Conservation (phyloP, 30 jellyfish, hydroid and myxozoan species). For the Turritopsis rubra region DNA sequence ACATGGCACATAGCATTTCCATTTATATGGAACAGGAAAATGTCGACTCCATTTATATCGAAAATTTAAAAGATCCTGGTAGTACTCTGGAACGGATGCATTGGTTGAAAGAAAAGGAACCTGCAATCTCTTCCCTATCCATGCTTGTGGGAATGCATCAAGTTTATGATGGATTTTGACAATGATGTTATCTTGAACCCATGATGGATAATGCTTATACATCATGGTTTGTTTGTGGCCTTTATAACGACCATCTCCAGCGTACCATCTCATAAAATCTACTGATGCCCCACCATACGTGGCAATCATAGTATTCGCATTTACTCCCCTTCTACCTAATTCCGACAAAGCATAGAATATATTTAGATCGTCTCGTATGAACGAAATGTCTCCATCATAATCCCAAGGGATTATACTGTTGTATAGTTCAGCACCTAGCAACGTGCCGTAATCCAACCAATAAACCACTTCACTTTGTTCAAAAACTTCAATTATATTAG, state of each 20-base stretch:
- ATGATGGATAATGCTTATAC: conserved; percentile 58
- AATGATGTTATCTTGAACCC: conserved; percentile 44
- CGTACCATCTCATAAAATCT: conserved; percentile 74
- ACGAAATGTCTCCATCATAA: conserved; percentile 78
- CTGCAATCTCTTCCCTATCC: conserved; percentile 40
- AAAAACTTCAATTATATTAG: background rate
- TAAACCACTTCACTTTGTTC: conserved; percentile 4
- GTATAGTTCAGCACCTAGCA: conserved; percentile 67
- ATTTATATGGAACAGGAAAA: conserved; percentile 52
- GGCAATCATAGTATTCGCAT: conserved; percentile 79
- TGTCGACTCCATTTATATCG: conserved; percentile 45
- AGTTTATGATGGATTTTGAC: conserved; percentile 46
- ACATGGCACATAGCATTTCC: conserved; percentile 82
- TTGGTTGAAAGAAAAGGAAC: conserved; percentile 24
- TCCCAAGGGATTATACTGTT: conserved; percentile 79
- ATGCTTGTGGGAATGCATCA: conserved; percentile 52
- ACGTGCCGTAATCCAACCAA: conserved; percentile 57
- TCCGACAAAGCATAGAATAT: conserved; percentile 29
- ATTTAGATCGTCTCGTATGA: conserved; percentile 21
- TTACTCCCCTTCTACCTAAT: conserved; percentile 40
- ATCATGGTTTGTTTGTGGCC: conserved; percentile 23
- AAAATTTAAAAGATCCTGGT: conserved; percentile 16
- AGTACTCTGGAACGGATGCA: conserved; percentile 44
- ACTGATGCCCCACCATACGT: conserved; percentile 31
- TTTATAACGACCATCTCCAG: background rate